These are phyloP conservation scores for Andrena haemorrhoa DNA, from an alignment of 2,888 invertebrate genomes.

Conservation along the genomic window DNA sequence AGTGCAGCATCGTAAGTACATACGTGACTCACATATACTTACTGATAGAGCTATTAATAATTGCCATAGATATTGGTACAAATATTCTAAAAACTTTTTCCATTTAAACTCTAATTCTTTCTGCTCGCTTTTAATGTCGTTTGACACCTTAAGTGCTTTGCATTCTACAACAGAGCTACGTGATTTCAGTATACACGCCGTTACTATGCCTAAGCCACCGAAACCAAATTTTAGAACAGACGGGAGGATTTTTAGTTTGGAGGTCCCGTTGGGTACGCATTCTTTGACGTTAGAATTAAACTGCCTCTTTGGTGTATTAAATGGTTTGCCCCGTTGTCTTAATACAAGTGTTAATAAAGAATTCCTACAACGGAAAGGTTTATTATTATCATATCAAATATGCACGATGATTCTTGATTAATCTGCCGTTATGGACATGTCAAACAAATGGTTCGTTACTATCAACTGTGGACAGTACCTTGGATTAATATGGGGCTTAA, in stretches of 20 bases:
- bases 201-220: slow-evolving; percentile 64
- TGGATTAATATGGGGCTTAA: slow-evolving; percentile 43
- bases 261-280: neutral
- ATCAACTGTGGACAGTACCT: slow-evolving; percentile 50
- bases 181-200: slow-evolving; percentile 61
- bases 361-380: slow-evolving; percentile 49
- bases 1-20: neutral
- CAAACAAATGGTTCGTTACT: neutral
- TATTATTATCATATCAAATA: neutral
- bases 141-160: slow-evolving; percentile 43
- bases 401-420: neutral
- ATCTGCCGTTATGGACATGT: neutral
- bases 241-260: slow-evolving; percentile 25
- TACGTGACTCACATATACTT: slow-evolving; percentile 82
- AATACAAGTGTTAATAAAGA: slow-evolving; percentile 29
- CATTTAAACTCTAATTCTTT: slow-evolving; percentile 89
- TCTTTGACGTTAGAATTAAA: slow-evolving; percentile 34
- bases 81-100: slow-evolving; percentile 90
- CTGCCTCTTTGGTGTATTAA: slow-evolving; percentile 37
- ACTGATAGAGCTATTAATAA: slow-evolving; percentile 92
- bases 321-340: slow-evolving; percentile 32
- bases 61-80: slow-evolving; percentile 92
- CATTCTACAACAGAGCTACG: slow-evolving; percentile 45
- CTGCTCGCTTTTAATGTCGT: slow-evolving; percentile 30
- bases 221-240: slow-evolving; percentile 64